Conservation (phyloP, 1,140 invertebrate species). For the Cyclina sinensis region DNA sequence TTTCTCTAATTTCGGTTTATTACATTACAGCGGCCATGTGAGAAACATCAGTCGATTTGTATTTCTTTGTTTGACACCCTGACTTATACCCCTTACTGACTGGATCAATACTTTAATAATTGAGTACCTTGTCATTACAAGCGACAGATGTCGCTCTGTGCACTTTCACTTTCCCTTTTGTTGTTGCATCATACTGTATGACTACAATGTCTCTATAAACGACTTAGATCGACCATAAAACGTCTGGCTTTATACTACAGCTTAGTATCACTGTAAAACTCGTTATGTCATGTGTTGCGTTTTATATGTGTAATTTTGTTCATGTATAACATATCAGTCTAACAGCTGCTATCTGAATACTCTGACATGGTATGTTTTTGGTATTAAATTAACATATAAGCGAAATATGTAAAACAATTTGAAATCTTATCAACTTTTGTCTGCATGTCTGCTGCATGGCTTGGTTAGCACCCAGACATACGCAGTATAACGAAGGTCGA, state of each 20-base stretch:
- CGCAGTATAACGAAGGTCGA: no score
- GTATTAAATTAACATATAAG: no score
- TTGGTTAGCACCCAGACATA: no score
- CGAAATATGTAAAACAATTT: no score
- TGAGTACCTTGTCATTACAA: constrained; percentile 2
- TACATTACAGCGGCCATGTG: neutral
- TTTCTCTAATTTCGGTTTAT: neutral
- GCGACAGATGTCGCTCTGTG: neutral
- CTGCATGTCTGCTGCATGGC: no score
- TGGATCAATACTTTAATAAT: constrained; percentile 16
- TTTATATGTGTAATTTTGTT: neutral
- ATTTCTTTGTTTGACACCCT: neutral
- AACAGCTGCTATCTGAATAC: no score
- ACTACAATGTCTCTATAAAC: neutral
- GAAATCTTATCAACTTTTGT: no score
- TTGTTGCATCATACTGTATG: neutral
- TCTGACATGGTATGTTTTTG: no score
- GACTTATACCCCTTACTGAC: neutral
- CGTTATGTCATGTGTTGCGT: neutral
- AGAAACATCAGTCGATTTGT: neutral
- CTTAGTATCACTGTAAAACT: neutral
- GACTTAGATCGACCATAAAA: neutral
- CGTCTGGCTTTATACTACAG: neutral
- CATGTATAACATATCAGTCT: neutral
- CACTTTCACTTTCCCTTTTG: neutral